Base-by-base conservation (phyloP, 1,140 invertebrate species). In the Drosophila asahinai region DNA sequence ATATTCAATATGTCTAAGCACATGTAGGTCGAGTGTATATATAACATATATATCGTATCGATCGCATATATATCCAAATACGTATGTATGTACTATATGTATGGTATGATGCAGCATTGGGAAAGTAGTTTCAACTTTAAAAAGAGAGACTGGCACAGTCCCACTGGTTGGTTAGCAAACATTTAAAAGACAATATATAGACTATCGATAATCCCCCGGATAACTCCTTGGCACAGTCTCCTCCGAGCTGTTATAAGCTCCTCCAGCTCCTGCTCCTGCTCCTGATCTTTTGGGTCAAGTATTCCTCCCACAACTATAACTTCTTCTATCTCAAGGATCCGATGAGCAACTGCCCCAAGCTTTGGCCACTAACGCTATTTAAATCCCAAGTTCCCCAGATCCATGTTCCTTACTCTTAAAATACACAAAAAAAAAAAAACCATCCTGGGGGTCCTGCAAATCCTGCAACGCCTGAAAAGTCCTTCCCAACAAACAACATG, bases 1-100 rank as follows among this genome's bases (percentile, higher is more conserved):
- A 72, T 72, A 60, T 73, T 72, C n/a, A 61, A 77, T 77, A 77
- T 61, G 57, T 83, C 65, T 66, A 60, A 79, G 77, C 63, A 72
- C 78, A 70, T 68, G 22, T 25, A 25, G 22, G 51, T 65, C 42
- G 77, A 58, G 30, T 81, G 45, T 64, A 73, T 74, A 70, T 17
- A 54, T 36, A 36, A 54, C 19, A 54, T 33, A 52, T 66, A 71
- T 63, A 60, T 67, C 57, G 47, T 61, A 45, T 54, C 25, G 17
- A 45, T 54, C 25, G 17, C 36, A 30, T 45, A 66, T 52, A 43
- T 74, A 47, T 64, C 19, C 61, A 67, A 67, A 63, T 71, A 79
- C 61, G 42, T 47, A 77, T 64, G 52, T 79, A 55, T 61, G 49
- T 43, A 33, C 33, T 65, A 40, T 54, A 47, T 38, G 30, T 30